phyloP scores from a whole-genome alignment of 2,113 vertebrate species.

The Lanius ludovicianus region DNA sequence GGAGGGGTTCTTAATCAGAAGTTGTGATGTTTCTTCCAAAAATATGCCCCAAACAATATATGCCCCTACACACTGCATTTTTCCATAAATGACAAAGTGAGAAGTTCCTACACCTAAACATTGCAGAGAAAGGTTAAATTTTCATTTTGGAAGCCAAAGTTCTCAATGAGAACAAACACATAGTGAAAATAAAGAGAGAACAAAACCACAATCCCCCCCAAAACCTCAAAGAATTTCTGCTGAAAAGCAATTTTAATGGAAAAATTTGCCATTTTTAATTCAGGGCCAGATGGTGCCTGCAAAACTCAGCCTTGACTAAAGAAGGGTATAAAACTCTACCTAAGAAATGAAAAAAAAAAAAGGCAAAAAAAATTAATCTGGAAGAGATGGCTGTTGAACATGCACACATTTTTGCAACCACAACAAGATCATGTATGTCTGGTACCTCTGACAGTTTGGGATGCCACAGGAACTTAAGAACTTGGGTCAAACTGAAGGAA shows the following conservation, averaged over 20 bases:
- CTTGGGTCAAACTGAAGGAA: background rate
- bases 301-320: background rate
- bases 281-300: background rate
- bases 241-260: background rate
- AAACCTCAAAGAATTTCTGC: background rate
- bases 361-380: background rate
- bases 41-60: background rate
- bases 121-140: background rate
- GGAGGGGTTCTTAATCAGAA: background rate
- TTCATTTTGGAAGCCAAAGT: background rate
- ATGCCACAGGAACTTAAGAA: background rate
- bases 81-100: background rate
- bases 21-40: background rate
- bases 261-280: background rate
- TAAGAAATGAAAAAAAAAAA: background rate
- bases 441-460: background rate
- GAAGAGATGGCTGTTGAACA: background rate
- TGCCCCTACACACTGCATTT: background rate
- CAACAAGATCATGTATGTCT: background rate
- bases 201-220: accelerated
- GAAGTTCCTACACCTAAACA: background rate
- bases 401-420: background rate
- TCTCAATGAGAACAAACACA: background rate
- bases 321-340: background rate
- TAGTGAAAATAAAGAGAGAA: background rate